A percentile compares a stretch with the other conserved stretches of the same genome.
Conservation (phyloP, 2,113 vertebrate genomes). For the Ammospiza caudacuta region DNA sequence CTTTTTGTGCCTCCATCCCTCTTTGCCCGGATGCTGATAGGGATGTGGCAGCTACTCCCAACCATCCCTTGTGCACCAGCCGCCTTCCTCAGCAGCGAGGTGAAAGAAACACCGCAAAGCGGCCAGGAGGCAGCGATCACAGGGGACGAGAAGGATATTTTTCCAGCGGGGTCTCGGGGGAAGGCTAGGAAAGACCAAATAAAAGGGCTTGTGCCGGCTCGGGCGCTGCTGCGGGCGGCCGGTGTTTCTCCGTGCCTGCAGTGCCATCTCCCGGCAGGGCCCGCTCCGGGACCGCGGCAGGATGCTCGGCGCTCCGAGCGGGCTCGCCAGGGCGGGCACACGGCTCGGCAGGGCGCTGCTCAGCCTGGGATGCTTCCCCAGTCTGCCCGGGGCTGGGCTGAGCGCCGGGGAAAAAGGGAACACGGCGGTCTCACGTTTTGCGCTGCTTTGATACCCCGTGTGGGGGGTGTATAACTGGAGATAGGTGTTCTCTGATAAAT, state of each 20-base stretch:
- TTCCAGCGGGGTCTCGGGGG: not conserved
- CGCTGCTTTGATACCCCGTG: not conserved
- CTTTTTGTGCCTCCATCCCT: not conserved
- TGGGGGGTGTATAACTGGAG: not conserved
- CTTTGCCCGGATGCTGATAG: fast-evolving
- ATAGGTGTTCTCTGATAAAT: not conserved
- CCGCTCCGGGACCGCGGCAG: not conserved
- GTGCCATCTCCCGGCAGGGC: slow-evolving; percentile 69
- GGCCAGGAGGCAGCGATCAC: not conserved
- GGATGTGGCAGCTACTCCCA: not conserved
- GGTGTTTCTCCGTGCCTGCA: slow-evolving; percentile 53
- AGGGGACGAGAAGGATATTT: not conserved
- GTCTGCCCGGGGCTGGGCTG: not conserved
- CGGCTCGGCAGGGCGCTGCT: not conserved
- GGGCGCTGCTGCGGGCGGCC: not conserved
- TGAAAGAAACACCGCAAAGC: not conserved
- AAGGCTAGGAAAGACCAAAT: not conserved
- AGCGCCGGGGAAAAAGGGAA: not conserved
- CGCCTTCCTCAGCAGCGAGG: not conserved
- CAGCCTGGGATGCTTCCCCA: not conserved
- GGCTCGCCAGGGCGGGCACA: not conserved
- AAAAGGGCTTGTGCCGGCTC: fast-evolving
- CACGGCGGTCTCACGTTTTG: not conserved
- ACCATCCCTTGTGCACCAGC: fast-evolving
- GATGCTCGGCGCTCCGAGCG: not conserved